Evolutionary conservation across 2,797 vertebrate species (phyloP).

Genomic region (Sebastes nivosus): DNA sequence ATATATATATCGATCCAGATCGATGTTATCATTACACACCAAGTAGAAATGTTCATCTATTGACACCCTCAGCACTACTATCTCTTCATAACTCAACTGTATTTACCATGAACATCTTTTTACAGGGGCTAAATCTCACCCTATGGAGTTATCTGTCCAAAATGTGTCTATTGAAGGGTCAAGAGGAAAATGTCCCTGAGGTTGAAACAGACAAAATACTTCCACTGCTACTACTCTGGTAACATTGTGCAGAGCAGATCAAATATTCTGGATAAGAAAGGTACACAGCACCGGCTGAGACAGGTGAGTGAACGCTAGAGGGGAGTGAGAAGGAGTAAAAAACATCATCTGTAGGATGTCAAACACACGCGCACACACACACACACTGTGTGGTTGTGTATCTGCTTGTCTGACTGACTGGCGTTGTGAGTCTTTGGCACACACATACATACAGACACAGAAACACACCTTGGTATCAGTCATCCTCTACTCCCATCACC

Average conservation of each 20-base stretch:
- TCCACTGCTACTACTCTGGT: conserved; percentile 9
- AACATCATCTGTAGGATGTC: neutral
- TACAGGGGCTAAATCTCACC: neutral
- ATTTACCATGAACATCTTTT: neutral
- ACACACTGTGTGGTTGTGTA: neutral
- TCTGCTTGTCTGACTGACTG: conserved; percentile 18
- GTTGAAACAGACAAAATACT: conserved; percentile 3
- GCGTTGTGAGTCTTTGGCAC: neutral
- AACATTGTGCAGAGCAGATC: conserved; percentile 15
- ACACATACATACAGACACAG: neutral
- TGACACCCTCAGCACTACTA: neutral
- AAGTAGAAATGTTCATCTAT: neutral
- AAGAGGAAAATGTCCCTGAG: neutral
- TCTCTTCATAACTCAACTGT: neutral
- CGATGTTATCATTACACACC: too few relatives aligned
- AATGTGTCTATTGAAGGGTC: neutral
- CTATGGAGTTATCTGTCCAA: neutral
- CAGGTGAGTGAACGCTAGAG: conserved; percentile 6
- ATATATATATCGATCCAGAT: too few relatives aligned
- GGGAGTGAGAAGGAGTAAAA: neutral
- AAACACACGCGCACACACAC: neutral
- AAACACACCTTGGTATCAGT: conserved; percentile 13
- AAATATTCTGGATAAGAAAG: conserved; percentile 10
- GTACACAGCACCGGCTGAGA: neutral
- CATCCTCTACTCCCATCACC: conserved; percentile 14